Base-by-base conservation (phyloP, 2,113 vertebrate genomes). In the Grallaria varia region DNA sequence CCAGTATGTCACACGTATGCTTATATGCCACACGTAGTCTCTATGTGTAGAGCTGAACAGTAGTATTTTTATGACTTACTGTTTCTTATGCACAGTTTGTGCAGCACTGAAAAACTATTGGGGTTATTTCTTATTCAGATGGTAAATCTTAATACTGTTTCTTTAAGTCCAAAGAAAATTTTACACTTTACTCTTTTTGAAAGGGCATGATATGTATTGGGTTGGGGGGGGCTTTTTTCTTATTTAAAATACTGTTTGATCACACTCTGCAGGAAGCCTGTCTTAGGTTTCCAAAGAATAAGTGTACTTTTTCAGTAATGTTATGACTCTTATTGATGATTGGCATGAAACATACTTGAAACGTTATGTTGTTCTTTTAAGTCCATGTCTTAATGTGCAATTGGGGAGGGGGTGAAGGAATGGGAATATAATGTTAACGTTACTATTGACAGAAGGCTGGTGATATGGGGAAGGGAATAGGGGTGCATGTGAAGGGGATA, bases 111-210 rank as follows among this genome's bases (percentile, higher is more conserved):
- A 96, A 97, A 98, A 96, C 96, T 97, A 18, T 94, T 97, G 89
- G 95, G 96, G 87, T 90, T 95, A 96, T 96, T 97, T 97, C 94
- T 98, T 98, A 96, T 96, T 97, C 88, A 95, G 88, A 93, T 95
- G 90, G 67, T 91, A 92, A 96, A 95, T 95, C 90, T 98, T 97
- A 93, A 96, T 94, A 96, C 92, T 96, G 93, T 98, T 98, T 97
- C 95, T 98, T 98, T 98, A 97, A 97, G 96, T 97, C 98, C 98
- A 98, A 98, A 98, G 98, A 98, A 96, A 94, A 96, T 83, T 74
- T 96, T 96, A 95, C 93, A 95, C 93, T 98, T 97, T 95, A 93
- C 72, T 96, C n/a, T 84, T 95, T 95, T 83, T 64, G 74, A 87
- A 84, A 84, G 35, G 71, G 44, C 7, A 30, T 2, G 53, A 59